phyloP scores from a whole-genome alignment of 2,797 vertebrate species.

The Phoebastria nigripes region DNA sequence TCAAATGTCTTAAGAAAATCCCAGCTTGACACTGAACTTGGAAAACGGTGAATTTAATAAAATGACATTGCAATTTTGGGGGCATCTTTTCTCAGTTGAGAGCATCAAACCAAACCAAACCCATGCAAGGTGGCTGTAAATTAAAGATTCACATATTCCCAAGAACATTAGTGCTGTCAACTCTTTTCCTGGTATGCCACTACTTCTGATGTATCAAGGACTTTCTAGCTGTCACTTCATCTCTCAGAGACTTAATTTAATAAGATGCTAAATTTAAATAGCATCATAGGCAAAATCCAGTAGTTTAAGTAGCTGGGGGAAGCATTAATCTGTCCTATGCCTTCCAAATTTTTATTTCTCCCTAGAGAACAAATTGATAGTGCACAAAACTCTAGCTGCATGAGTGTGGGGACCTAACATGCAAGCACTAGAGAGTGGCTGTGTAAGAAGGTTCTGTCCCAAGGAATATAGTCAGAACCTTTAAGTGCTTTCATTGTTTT shows the following conservation, averaged over 20 bases:
- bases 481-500: neutral
- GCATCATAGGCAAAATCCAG: neutral
- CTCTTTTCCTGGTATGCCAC: neutral
- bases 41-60: neutral
- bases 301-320: neutral
- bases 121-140: neutral
- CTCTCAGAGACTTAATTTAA: slow-evolving; percentile 31
- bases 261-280: slow-evolving; percentile 3
- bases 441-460: neutral
- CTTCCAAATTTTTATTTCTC: slow-evolving; percentile 23
- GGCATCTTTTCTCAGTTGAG: neutral
- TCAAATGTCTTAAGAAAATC: neutral
- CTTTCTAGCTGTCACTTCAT: neutral
- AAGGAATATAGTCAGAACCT: neutral
- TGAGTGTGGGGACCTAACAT: neutral
- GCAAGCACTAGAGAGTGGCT: neutral
- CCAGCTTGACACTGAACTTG: neutral
- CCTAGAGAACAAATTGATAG: neutral
- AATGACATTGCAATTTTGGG: neutral
- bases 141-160: neutral
- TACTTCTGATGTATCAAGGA: neutral
- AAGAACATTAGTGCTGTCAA: neutral
- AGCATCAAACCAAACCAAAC: neutral
- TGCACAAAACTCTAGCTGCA: neutral
- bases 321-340: neutral